Evolutionary conservation across 2,797 vertebrate genomes (phyloP).

Genomic region (Anas capensis): DNA sequence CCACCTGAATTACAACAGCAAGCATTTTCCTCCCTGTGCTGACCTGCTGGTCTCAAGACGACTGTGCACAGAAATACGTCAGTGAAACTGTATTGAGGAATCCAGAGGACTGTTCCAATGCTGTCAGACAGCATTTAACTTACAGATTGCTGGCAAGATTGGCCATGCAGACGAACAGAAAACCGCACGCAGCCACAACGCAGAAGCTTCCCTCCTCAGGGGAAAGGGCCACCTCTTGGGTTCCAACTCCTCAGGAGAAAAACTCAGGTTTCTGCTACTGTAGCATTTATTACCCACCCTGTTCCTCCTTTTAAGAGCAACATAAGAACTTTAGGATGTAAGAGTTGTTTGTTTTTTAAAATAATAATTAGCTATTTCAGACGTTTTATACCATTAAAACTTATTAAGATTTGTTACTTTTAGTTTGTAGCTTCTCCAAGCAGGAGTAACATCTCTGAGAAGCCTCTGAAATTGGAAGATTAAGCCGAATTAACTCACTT

Average conservation of each 20-base stretch:
- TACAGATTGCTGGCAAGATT: neutral
- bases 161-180: neutral
- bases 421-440: neutral
- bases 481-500: neutral
- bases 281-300: neutral
- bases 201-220: neutral
- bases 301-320: neutral
- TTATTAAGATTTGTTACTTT: neutral
- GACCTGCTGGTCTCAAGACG: neutral
- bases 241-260: neutral
- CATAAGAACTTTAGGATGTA: neutral
- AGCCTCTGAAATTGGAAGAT: neutral
- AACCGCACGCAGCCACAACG: rapidly evolving
- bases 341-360: neutral
- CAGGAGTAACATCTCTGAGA: neutral
- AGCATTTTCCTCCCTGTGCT: neutral
- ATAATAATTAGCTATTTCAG: neutral
- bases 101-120: neutral
- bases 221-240: neutral
- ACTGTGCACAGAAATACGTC: neutral
- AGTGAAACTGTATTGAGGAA: neutral
- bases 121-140: neutral
- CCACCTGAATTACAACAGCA: neutral
- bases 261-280: neutral
- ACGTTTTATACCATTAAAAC: neutral